phyloP scores from a whole-genome alignment of 2,888 invertebrate species.

The Colostygia pectinataria region DNA sequence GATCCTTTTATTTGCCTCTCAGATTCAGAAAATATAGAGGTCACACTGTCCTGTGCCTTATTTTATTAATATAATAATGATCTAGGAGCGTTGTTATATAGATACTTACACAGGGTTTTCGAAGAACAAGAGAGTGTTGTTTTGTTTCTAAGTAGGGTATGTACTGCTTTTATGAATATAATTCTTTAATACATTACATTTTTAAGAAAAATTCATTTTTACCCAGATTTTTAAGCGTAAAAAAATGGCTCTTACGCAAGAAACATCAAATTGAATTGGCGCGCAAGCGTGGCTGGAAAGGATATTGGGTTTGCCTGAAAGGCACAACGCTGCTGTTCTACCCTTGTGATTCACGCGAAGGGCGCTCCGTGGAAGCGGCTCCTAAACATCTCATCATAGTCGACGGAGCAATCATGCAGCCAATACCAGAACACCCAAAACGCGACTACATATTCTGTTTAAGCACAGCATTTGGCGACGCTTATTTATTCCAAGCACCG shows the following conservation, averaged over 20 bases:
- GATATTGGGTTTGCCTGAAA: slow-evolving; percentile 99
- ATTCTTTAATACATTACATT: too few relatives aligned
- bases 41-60: too few relatives aligned
- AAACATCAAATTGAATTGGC: slow-evolving; percentile 98
- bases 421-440: slow-evolving; percentile 99
- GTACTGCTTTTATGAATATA: too few relatives aligned
- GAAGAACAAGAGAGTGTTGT: too few relatives aligned
- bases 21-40: not conserved
- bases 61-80: too few relatives aligned
- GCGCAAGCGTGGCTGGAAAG: slow-evolving; percentile 98
- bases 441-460: slow-evolving; percentile 98
- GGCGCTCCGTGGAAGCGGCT: slow-evolving; percentile 94
- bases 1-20: not conserved
- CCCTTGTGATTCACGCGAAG: slow-evolving; percentile 96
- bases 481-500: slow-evolving; percentile 97
- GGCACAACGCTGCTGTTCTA: slow-evolving; percentile 98
- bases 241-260: slow-evolving; percentile 98
- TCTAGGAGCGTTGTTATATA: too few relatives aligned
- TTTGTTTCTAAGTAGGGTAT: too few relatives aligned
- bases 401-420: slow-evolving; percentile 98
- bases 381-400: slow-evolving; percentile 98
- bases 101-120: too few relatives aligned
- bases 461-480: slow-evolving; percentile 98
- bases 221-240: slow-evolving; percentile 96
- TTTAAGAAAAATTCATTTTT: slow-evolving; percentile 27